phyloP scores from a whole-genome alignment of 2,888 invertebrate species.

The Liopterus haemorrhoidalis region DNA sequence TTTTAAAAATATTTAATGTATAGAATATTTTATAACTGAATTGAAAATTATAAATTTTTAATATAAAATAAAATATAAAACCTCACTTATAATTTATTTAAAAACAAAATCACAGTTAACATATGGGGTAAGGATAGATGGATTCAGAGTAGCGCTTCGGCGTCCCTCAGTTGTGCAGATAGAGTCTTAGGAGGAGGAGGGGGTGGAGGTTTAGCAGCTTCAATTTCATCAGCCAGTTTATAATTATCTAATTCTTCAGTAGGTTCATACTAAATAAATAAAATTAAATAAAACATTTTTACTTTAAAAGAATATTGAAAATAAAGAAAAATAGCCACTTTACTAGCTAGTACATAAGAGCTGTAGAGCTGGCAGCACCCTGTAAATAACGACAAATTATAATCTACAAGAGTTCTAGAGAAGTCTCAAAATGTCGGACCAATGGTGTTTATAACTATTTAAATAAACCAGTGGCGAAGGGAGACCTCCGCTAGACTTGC shows the following conservation, averaged over 20 bases:
- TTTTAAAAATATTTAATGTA: constrained; percentile 9
- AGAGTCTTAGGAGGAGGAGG: constrained; percentile 29
- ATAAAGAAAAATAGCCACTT: no score
- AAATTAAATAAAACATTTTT: constrained; percentile 3
- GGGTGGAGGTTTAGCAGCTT: constrained; percentile 33
- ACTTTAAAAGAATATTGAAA: not conserved
- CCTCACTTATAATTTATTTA: not conserved
- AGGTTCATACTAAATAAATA: constrained; percentile 29
- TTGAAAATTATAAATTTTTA: constrained; percentile 26
- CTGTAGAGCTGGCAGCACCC: no score
- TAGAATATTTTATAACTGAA: constrained; percentile 5
- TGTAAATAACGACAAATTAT: no score
- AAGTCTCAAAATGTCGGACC: no score
- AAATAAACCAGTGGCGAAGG: no score
- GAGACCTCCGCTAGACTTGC: no score
- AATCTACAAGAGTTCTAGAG: no score
- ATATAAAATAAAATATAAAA: no score
- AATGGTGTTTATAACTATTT: no score
- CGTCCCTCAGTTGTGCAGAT: constrained; percentile 27
- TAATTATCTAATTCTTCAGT: constrained; percentile 29
- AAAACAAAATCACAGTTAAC: constrained; percentile 13
- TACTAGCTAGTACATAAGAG: no score
- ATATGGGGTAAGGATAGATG: not conserved
- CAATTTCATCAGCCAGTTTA: constrained; percentile 33
- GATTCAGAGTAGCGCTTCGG: constrained; percentile 5